Evolutionary conservation across 1,140 invertebrate species (phyloP), one percentile per base, ranked within the genome.

Genomic region (Drosophila bocqueti): DNA sequence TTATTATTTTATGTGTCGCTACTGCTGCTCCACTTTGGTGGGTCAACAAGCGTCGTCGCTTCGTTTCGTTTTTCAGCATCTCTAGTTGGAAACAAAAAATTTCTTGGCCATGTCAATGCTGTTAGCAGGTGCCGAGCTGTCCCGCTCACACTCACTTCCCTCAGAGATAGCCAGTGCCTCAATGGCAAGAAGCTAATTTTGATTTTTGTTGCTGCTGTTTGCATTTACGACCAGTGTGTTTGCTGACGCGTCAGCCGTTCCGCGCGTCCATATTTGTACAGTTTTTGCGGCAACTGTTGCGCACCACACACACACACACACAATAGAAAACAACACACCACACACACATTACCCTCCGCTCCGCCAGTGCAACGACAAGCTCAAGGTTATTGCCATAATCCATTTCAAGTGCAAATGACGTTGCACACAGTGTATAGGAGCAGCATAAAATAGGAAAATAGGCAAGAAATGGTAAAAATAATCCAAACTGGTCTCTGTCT

Each of bases 301-400:
- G 59, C 67, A 21, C 58, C 42, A 52, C 40, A 60, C 31, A 68
- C 31, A 55, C 50, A 55, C 29, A 9, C 34, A 68, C 24, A 55
- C 50, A 60, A 40, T 21, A 66, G 61, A 11, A 24, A 43, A 36
- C 21, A 38, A 15, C 49, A 34, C 18, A 24, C n/a, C 29, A 24
- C 21, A 38, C 21, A 38, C 46, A 45, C 66, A 38, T 49, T 24
- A 47, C 42, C 40, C 38, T 26, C 50, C 65, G 57, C 62, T 34
- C 57, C 55, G 64, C 47, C 66, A 79, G 62, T 79, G 80, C 80
- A 89, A 75, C 77, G 63, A 73, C 74, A 76, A 81, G 81, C 81
- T 89, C 85, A 89, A 89, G 85, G 85, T 89, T 89, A 90, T 89
- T 89, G 85, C 85, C 85, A 90, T 89, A 89, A 89, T 89, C 85